Conservation (phyloP, 1,140 invertebrate genomes). For the Monomorium pharaonis region DNA sequence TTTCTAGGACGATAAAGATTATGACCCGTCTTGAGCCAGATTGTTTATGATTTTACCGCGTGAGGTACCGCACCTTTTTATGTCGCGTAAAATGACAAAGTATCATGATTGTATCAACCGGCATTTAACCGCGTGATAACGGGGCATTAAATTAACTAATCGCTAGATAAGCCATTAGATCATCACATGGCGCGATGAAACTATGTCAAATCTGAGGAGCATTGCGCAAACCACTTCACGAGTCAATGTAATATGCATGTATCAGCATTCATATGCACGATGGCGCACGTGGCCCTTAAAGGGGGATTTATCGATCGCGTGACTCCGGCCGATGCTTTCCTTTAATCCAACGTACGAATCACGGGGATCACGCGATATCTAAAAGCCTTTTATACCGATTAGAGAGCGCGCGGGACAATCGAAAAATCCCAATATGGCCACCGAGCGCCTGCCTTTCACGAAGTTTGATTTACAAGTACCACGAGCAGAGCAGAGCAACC, state of each 20-base stretch:
- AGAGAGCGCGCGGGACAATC: slow-evolving; percentile 22
- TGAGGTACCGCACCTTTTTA: neutral
- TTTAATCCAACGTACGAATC: slow-evolving; percentile 25
- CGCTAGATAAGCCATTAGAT: neutral
- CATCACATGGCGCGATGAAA: slow-evolving; percentile 10
- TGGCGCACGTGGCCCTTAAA: neutral
- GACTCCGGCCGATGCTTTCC: neutral
- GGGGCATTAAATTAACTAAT: neutral
- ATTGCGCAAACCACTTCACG: neutral
- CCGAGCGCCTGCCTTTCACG: neutral
- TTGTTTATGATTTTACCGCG: neutral
- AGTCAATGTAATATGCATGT: slow-evolving; percentile 28
- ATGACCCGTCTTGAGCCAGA: neutral
- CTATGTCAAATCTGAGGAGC: neutral
- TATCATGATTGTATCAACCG: neutral
- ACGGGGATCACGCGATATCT: neutral
- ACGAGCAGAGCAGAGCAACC: neutral
- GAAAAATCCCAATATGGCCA: slow-evolving; percentile 15
- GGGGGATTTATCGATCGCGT: slow-evolving; percentile 32
- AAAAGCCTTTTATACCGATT: slow-evolving; percentile 32
- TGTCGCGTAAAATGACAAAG: neutral
- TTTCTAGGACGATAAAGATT: neutral
- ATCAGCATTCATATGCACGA: neutral
- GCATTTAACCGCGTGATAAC: neutral
- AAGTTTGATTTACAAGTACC: slow-evolving; percentile 45